Conservation (phyloP, 2,113 vertebrate genomes). For the Coryphaenoides rupestris region DNA sequence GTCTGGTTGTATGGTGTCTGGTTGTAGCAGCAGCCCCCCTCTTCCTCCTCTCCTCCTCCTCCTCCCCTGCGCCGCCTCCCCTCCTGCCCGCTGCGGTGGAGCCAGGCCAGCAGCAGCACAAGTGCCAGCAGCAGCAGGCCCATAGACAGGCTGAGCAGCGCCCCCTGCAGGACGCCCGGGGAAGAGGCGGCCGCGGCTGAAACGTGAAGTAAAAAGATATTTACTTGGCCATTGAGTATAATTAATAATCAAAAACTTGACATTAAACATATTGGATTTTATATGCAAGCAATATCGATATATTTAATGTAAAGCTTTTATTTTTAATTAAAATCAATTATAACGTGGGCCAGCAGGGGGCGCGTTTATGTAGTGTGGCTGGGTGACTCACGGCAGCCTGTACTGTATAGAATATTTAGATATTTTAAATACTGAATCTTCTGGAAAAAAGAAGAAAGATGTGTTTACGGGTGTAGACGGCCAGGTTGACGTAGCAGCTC, state of each 20-base stretch:
- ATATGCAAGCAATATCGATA: too few species aligned
- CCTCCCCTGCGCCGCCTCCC: conserved; percentile 51
- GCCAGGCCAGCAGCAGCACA: conserved; percentile 68
- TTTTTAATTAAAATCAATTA: not conserved
- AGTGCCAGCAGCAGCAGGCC: conserved; percentile 68
- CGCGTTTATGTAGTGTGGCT: too few species aligned
- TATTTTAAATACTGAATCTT: not conserved
- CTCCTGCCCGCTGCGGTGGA: conserved; percentile 68
- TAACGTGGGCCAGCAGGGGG: not conserved
- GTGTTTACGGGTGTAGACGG: conserved; percentile 58
- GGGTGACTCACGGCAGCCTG: too few species aligned
- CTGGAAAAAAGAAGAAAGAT: not conserved
- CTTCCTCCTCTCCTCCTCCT: conserved; percentile 46
- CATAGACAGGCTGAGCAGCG: conserved; percentile 73
- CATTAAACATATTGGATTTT: too few species aligned
- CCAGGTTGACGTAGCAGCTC: conserved; percentile 73
- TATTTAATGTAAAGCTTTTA: too few species aligned
- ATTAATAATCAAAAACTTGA: too few species aligned
- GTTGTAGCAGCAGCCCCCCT: conserved; percentile 63
- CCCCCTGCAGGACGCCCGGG: conserved; percentile 67
- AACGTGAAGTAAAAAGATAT: not conserved
- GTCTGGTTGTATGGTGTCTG: conserved; percentile 71
- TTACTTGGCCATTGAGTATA: not conserved
- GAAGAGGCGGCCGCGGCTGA: conserved; percentile 46
- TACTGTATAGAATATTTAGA: too few species aligned